Evolutionary conservation across 2,797 vertebrate species (phyloP).

Genomic region (Coregonus suidteri): DNA sequence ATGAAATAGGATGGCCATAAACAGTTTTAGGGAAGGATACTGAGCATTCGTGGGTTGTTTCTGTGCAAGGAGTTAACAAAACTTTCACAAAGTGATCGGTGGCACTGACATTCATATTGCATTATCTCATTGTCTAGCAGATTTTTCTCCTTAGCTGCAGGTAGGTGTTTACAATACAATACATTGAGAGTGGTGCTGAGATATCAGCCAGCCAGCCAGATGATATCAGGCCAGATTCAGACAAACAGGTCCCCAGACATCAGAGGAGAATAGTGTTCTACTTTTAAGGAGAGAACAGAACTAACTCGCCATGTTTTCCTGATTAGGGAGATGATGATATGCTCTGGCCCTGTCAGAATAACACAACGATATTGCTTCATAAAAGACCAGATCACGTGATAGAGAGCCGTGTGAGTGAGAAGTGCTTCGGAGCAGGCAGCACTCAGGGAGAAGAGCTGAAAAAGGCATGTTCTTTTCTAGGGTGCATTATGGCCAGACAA

Average conservation of each 20-base stretch:
- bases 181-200: neutral
- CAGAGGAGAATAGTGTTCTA: neutral
- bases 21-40: neutral
- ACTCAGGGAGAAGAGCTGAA: too few species aligned
- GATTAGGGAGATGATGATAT: neutral
- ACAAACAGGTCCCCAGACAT: neutral
- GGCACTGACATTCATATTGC: neutral
- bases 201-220: neutral
- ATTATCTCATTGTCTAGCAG: neutral
- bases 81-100: neutral
- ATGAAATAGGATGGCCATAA: conserved; percentile 36
- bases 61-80: neutral
- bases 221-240: neutral
- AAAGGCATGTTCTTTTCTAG: too few species aligned
- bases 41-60: neutral
- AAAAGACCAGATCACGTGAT: neutral
- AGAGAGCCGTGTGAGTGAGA: too few species aligned
- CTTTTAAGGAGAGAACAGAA: neutral
- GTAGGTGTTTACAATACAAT: neutral
- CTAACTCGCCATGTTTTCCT: too few species aligned
- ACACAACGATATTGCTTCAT: neutral
- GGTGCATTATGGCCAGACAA: too few species aligned
- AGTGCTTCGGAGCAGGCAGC: too few species aligned
- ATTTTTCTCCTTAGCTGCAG: neutral
- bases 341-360: neutral